phyloP scores from a whole-genome alignment of 2,797 vertebrate genomes.

The Dicrostonyx torquatus region DNA sequence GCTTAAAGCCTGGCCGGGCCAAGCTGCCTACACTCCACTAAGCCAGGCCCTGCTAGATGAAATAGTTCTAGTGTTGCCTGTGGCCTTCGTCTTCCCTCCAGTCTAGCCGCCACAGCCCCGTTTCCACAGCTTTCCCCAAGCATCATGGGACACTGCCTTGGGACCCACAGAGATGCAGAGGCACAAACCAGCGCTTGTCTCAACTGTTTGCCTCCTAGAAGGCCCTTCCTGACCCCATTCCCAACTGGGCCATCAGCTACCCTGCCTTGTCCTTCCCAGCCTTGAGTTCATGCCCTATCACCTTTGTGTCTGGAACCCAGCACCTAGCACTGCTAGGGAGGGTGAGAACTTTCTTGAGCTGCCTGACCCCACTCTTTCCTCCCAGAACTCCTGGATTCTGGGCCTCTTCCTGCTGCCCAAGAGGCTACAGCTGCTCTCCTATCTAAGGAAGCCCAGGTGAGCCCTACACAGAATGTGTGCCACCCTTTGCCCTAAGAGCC shows the following conservation, averaged over 20 bases:
- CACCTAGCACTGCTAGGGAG: background rate
- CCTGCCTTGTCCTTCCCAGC: background rate
- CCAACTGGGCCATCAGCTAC: background rate
- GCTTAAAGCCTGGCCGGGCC: background rate
- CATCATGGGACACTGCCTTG: background rate
- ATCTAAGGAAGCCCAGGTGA: constrained; percentile 65
- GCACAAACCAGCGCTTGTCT: background rate
- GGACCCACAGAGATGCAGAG: too few species aligned
- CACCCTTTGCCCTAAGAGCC: background rate
- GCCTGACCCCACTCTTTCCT: constrained; percentile 20
- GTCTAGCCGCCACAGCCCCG: background rate
- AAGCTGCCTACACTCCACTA: background rate
- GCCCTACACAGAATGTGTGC: background rate
- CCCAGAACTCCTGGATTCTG: constrained; percentile 63
- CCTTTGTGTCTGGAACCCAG: background rate
- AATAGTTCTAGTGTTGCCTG: background rate
- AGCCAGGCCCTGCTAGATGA: background rate
- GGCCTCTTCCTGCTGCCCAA: background rate
- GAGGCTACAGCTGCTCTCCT: constrained; percentile 32
- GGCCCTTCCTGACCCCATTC: background rate
- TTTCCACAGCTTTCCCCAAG: background rate
- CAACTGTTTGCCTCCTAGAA: background rate
- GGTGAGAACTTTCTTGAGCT: background rate
- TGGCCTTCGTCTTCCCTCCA: background rate
- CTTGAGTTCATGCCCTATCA: background rate